A percentile compares a stretch with the other conserved stretches of the same genome.
Evolutionary conservation across 2,888 invertebrate species (phyloP).

Genomic region (Podotricha telesiphe): DNA sequence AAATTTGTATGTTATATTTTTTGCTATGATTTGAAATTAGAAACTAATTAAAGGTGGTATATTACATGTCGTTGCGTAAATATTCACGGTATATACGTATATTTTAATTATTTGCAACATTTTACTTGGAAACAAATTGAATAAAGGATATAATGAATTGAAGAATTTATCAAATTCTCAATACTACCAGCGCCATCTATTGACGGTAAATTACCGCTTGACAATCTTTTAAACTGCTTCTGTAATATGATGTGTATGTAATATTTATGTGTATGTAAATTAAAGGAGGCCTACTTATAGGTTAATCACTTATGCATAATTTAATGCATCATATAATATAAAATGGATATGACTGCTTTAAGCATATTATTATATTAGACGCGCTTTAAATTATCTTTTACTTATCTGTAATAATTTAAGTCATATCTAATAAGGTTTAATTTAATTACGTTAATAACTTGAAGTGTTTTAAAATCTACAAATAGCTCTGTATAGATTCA

Average conservation of each 20-base stretch:
- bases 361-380: background rate
- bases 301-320: background rate
- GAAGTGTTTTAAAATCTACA: no score
- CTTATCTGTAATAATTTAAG: background rate
- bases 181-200: background rate
- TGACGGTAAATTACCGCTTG: background rate
- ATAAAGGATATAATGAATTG: no score
- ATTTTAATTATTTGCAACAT: background rate
- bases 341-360: background rate
- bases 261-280: background rate
- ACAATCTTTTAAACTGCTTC: no score
- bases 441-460: no score
- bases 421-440: background rate
- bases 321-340: background rate
- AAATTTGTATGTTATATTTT: no score
- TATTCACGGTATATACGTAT: background rate
- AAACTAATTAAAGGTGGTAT: no score
- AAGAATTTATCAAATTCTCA: background rate
- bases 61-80: no score
- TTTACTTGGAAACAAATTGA: background rate
- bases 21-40: no score
- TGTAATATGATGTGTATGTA: no score
- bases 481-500: background rate
- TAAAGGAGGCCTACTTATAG: background rate
- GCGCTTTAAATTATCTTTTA: background rate